Conservation (phyloP, 2,888 invertebrate species). For the Drosophila nr. medialis region DNA sequence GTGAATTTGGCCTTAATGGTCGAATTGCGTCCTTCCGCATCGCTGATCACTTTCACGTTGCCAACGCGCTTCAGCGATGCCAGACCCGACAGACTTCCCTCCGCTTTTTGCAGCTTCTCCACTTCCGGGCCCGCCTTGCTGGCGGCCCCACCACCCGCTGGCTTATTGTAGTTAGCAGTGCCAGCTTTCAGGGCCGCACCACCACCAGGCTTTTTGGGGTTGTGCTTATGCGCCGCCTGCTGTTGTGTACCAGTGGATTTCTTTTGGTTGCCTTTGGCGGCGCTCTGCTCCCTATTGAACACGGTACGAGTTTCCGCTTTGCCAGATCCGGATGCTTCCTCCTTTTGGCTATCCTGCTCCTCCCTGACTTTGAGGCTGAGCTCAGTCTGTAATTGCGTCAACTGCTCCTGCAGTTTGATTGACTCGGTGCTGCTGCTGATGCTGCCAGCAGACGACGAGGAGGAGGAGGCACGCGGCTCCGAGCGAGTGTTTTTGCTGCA, state of each 20-base stretch:
- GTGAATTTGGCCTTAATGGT: slow-evolving; percentile 93
- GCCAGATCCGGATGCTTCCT: slow-evolving; percentile 40
- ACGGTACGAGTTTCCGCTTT: slow-evolving; percentile 71
- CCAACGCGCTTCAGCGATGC: slow-evolving; percentile 92
- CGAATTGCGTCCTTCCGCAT: slow-evolving; percentile 89
- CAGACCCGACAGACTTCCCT: slow-evolving; percentile 92
- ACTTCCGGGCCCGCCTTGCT: slow-evolving; percentile 60
- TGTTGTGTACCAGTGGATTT: slow-evolving; percentile 63
- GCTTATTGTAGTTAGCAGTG: slow-evolving; percentile 67
- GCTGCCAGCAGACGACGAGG: slow-evolving; percentile 30
- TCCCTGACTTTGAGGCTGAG: slow-evolving; percentile 70
- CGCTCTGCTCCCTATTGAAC: slow-evolving; percentile 49
- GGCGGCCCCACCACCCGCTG: slow-evolving; percentile 52
- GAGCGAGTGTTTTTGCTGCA: slow-evolving; percentile 82
- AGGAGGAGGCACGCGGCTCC: slow-evolving; percentile 64
- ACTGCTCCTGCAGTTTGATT: slow-evolving; percentile 84
- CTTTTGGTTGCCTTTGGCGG: slow-evolving; percentile 67
- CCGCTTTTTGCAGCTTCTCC: slow-evolving; percentile 86
- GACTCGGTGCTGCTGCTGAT: slow-evolving; percentile 57
- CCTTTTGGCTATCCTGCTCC: slow-evolving; percentile 26
- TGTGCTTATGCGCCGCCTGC: slow-evolving; percentile 70
- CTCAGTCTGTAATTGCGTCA: slow-evolving; percentile 78
- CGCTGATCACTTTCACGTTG: slow-evolving; percentile 92
- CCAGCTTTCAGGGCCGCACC: slow-evolving; percentile 82
- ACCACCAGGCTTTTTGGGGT: slow-evolving; percentile 74